Percentiles rank a stretch among this genome's conserved stretches.
phyloP scores from a whole-genome alignment of 1,140 invertebrate genomes.

The Magallana angulata region DNA sequence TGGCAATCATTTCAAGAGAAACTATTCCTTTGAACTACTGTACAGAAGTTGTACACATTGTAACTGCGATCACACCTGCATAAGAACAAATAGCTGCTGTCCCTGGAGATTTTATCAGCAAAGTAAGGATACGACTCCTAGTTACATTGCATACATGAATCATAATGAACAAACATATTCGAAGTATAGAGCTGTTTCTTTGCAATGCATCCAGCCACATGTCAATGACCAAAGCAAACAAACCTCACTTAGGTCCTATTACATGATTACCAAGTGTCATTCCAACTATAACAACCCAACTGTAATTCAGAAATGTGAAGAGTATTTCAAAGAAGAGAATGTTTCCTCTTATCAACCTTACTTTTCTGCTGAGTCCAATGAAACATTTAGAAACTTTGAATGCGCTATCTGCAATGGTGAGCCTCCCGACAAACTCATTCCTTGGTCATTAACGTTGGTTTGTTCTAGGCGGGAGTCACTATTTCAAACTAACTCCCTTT shows the following conservation, averaged over 20 bases:
- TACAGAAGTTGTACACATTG: not conserved
- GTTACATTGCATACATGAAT: not conserved
- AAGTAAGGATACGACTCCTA: not conserved
- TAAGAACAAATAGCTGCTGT: not conserved
- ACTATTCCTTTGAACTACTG: not conserved
- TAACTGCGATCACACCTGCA: not conserved
- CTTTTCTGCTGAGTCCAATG: not conserved
- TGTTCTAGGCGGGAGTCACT: not conserved
- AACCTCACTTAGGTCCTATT: not conserved
- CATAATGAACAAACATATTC: not conserved
- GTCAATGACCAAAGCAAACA: not conserved
- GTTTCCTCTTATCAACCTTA: not conserved
- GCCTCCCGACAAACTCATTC: not conserved
- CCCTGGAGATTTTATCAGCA: not conserved
- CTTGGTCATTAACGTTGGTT: not conserved
- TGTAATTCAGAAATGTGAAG: not conserved
- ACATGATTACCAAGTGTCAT: not conserved
- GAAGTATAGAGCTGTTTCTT: not conserved
- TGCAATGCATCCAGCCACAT: not conserved
- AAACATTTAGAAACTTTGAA: not conserved
- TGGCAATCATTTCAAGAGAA: not conserved
- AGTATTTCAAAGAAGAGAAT: not conserved
- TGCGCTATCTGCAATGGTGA: conserved; percentile 7
- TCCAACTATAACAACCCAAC: not conserved
- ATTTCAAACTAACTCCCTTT: not conserved